phyloP scores from a whole-genome alignment of 2,113 vertebrate species.

The Platichthys stellatus region DNA sequence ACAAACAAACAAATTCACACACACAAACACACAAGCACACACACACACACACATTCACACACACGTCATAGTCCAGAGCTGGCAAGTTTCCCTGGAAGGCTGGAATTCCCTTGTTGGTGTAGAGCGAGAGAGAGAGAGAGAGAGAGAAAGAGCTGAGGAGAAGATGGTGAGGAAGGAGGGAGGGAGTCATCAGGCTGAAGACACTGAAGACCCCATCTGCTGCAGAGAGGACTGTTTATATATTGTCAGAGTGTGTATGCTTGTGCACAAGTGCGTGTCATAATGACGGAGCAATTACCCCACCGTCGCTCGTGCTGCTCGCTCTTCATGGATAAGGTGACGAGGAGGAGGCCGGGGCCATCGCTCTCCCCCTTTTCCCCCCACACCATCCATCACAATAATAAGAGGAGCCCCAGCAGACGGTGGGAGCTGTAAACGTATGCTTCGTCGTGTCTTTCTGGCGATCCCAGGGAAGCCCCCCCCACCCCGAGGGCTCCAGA shows the following conservation, averaged over 20 bases:
- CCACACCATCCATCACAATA: constrained; percentile 72
- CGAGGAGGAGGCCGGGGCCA: constrained; percentile 62
- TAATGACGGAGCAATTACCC: constrained; percentile 69
- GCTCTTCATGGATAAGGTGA: constrained; percentile 64
- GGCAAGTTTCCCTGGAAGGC: constrained; percentile 55
- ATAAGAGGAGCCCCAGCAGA: constrained; percentile 62
- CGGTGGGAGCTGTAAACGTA: constrained; percentile 49
- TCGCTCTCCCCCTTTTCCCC: constrained; percentile 54
- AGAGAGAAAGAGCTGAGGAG: constrained; percentile 22
- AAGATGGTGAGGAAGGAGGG: constrained; percentile 34
- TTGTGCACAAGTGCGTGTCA: constrained; percentile 53
- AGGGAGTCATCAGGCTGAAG: constrained; percentile 39
- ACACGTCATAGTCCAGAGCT: constrained; percentile 45
- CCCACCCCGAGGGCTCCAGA: constrained; percentile 37
- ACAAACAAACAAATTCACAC: constrained; percentile 20
- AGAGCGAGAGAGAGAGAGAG: background rate
- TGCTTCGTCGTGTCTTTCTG: constrained; percentile 26
- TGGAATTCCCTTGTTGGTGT: constrained; percentile 66
- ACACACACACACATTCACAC: constrained; percentile 17
- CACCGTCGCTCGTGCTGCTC: constrained; percentile 45
- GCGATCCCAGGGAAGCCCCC: constrained; percentile 54
- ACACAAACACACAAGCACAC: constrained; percentile 20
- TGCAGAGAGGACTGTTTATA: constrained; percentile 49
- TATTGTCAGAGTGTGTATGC: constrained; percentile 46
- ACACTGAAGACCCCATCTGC: constrained; percentile 68